Evolutionary conservation across 35 echinoderm and acorn worm species (phyloP).

Genomic region (Lytechinus variegatus): DNA sequence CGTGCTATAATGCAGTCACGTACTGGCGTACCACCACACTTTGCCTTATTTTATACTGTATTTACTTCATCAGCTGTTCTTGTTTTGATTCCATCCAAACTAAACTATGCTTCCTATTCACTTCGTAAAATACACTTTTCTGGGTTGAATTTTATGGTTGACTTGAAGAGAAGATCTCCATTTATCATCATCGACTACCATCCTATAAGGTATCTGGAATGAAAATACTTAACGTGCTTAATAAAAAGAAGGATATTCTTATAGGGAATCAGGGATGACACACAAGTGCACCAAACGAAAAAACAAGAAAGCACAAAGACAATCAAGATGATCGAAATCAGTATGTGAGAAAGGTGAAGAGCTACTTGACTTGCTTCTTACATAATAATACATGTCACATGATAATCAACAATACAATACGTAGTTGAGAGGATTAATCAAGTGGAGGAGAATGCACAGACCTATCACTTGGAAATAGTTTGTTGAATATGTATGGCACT

Average conservation of each 20-base stretch:
- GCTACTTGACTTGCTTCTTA: neutral
- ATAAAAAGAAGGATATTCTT: neutral
- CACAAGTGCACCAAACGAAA: neutral
- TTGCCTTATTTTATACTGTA: neutral
- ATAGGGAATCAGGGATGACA: neutral
- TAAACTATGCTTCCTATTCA: neutral
- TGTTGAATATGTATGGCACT: neutral
- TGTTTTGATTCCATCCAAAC: neutral
- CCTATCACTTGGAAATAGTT: neutral
- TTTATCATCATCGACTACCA: neutral
- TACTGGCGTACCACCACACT: neutral
- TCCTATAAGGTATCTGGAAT: neutral
- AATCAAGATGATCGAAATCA: neutral
- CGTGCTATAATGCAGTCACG: neutral
- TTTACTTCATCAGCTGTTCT: neutral
- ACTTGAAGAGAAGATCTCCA: neutral
- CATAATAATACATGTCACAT: neutral
- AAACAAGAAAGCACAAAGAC: neutral
- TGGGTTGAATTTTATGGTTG: neutral
- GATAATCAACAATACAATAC: neutral
- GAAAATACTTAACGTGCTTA: neutral
- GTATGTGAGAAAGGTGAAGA: neutral
- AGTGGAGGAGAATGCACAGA: neutral
- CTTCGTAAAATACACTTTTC: neutral
- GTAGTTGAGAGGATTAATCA: neutral